These are phyloP conservation scores for Macaca mulatta DNA, from an alignment of 2,113 vertebrate genomes.

Conservation along the genomic window DNA sequence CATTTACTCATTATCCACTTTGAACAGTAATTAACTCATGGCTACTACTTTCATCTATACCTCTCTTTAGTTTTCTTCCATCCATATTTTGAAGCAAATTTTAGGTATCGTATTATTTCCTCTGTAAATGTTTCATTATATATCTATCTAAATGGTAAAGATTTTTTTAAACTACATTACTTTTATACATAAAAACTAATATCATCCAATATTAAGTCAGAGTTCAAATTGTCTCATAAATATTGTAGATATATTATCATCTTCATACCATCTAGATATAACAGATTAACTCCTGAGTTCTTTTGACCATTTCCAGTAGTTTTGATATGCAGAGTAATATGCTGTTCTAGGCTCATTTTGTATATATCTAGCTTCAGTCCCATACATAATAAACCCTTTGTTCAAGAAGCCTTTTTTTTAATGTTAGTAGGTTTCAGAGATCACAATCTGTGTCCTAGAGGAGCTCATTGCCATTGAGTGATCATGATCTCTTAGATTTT, in stretches of 20 bases:
- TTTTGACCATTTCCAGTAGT: neutral
- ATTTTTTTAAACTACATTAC: neutral
- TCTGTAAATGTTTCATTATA: constrained; percentile 11
- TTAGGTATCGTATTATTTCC: neutral
- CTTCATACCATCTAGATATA: neutral
- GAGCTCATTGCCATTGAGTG: neutral
- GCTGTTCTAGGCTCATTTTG: neutral
- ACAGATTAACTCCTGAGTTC: neutral
- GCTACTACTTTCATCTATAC: neutral
- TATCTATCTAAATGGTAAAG: constrained; percentile 5
- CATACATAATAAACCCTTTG: neutral
- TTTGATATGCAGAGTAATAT: neutral
- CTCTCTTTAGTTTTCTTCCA: constrained; percentile 1
- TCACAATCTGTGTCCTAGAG: neutral
- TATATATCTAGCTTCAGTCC: neutral
- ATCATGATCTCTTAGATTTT: neutral
- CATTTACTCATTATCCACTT: neutral
- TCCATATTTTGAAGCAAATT: constrained; percentile 25
- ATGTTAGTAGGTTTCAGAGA: neutral
- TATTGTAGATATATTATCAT: neutral
- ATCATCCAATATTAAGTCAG: neutral
- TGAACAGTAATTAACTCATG: neutral
- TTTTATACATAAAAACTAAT: neutral
- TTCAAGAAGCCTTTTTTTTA: neutral
- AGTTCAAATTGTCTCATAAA: neutral